Conservation (phyloP, 2,113 vertebrate species). For the Gasterosteus aculeatus region DNA sequence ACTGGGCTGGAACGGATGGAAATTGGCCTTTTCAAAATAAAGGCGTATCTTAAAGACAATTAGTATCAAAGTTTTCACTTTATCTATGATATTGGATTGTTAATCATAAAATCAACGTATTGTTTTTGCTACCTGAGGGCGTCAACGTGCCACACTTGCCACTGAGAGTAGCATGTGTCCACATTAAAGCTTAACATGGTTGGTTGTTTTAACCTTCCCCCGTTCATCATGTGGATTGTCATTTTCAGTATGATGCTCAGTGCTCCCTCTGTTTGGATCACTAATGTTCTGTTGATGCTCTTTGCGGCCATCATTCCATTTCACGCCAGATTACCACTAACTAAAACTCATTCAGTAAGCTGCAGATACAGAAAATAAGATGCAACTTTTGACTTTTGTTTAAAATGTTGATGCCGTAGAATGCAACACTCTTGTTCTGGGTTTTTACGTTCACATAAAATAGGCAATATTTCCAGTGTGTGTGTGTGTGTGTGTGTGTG, state of each 20-base stretch:
- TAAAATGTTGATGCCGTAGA: background rate
- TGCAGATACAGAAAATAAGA: background rate
- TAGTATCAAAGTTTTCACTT: background rate
- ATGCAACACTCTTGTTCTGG: background rate
- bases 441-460: background rate
- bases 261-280: slow-evolving; percentile 7
- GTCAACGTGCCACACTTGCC: background rate
- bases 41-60: background rate
- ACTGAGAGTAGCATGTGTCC: background rate
- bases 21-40: background rate
- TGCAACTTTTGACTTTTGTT: background rate
- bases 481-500: background rate
- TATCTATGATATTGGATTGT: background rate
- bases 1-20: background rate
- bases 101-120: background rate
- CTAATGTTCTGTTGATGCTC: slow-evolving; percentile 1
- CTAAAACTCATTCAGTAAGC: background rate
- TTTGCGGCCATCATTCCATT: slow-evolving; percentile 1
- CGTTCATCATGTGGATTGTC: background rate
- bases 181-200: background rate
- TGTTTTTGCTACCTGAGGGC: background rate
- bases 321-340: background rate
- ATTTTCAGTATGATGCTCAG: slow-evolving; percentile 7
- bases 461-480: background rate
- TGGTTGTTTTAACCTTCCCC: background rate